Evolutionary conservation across 2,888 invertebrate species (phyloP).

Genomic region (Gryllus longicercus): DNA sequence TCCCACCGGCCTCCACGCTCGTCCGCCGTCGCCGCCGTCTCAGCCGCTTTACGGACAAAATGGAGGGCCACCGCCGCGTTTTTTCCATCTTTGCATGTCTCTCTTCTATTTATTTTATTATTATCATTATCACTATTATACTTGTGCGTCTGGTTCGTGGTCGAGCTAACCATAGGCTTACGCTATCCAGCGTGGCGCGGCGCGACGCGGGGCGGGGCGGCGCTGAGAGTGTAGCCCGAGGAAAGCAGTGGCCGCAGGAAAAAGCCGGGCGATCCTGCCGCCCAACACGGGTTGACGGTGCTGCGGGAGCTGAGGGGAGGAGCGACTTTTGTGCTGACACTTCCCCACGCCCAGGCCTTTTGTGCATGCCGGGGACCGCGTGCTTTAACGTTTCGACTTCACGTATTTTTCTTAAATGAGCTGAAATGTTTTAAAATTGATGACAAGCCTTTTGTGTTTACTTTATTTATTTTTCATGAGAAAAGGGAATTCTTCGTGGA

Average conservation of each 20-base stretch:
- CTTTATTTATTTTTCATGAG: neutral
- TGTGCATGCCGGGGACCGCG: too few species aligned
- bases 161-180: neutral
- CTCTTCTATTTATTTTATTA: constrained; percentile 11
- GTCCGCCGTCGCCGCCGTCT: neutral
- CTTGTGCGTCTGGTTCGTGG: neutral
- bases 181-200: neutral
- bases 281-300: too few species aligned
- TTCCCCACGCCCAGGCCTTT: too few species aligned
- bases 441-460: neutral
- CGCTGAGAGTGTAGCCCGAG: too few species aligned
- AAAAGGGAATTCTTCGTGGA: too few species aligned
- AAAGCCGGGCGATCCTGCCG: too few species aligned
- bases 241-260: too few species aligned
- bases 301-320: too few species aligned
- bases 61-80: neutral
- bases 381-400: neutral
- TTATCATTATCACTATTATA: neutral
- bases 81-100: neutral
- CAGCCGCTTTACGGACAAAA: neutral
- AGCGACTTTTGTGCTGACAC: too few species aligned
- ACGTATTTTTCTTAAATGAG: neutral
- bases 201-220: too few species aligned
- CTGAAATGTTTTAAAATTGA: constrained; percentile 2
- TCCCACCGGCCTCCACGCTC: too few species aligned